Evolutionary conservation across 2,888 invertebrate species (phyloP), one percentile per base, ranked within the genome.

Genomic region (Brenthis ino): DNA sequence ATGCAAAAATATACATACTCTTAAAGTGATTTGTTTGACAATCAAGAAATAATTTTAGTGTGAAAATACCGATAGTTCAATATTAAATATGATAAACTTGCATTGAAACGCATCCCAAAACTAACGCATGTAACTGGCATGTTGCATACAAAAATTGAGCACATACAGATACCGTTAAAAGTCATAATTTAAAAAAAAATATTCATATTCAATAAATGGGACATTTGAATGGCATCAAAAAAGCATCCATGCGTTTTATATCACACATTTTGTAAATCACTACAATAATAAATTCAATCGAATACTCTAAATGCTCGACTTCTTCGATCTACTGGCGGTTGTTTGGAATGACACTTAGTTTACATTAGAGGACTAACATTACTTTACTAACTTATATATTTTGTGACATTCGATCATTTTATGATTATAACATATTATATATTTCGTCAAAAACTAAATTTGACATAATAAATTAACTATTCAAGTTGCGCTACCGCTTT

Each of bases 331-430:
- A 16, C 28, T 60, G 33, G n/a, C 60, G 16, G 33, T 28, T 50
- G n/a, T 28, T n/a, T 60, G 60, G 60, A 60, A 60, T 60, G 60
- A 60, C 60, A 50, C 24, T 24, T 14, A 48, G 1, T 20, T 54
- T 28, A 28, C 16, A 50, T 37, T 28, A 58, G n/a, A 58, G 16
- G 28, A 60, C 60, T 60, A 58, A 14, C 6, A 28, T 50, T 33
- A 14, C 58, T 20, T 20, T 20, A 20, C 20, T 20, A 20, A 20
- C 20, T 20, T 20, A 20, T 20, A 20, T 20, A 20, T 20, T 20
- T 63, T 63, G 61, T 63, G 61, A 53, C 61, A 63, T 53, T 28
- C 50, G 4, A 63, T 43, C 53, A 53, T 63, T 53, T 51, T 43
- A 63, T 63, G 54, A 54, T 53, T 53, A 54, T 63, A 63, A 63